Base-by-base conservation (phyloP, 2,797 vertebrate species). In the Notolepis coatsorum region DNA sequence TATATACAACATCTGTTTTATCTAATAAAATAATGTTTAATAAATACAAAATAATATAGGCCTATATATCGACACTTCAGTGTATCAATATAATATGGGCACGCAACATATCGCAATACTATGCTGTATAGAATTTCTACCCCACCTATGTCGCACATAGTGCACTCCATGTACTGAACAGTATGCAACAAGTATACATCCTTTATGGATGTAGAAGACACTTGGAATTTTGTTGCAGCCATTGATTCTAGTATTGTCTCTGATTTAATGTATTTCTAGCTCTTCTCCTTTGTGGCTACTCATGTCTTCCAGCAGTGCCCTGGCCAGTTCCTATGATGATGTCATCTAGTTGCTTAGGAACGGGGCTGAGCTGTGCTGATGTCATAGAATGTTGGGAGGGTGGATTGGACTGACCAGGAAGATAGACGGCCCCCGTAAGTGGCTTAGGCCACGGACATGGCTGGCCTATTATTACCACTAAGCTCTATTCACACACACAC, bases 311-410 rank as follows among this genome's bases (percentile, higher is more conserved):
- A 42, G 5, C 38, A 35, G 0, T 49, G 25, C 51, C 39, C 23
- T 65, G 45, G 64, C 30, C 50, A 0, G 86, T 91, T 92, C 93
- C 90, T 83, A 38, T 93, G 88, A 93, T 81, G 90, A 94, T 93
- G 81, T 85, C 75, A 76, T 93, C 67, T 13, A 81, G 95, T 98
- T 96, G 95, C 95, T 91, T 94, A 91, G 95, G 75, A 95, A 94
- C 94, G 68, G 83, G 77, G 68, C 84, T 38, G 54, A 86, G 75
- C 80, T 66, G 63, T 65, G 73, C 77, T 93, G 93, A 94, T 88
- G 90, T 95, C 90, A 92, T 86, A 86, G 80, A 75, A 90, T 64
- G 86, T 73, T 35, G 49, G 71, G 77, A 78, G 60, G 82, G 56
- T 79, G 76, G 74, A 73, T 82, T 71, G 65, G 68, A 80, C 85